phyloP scores from a whole-genome alignment of 2,888 invertebrate genomes.

The Argyresthia goedartella region DNA sequence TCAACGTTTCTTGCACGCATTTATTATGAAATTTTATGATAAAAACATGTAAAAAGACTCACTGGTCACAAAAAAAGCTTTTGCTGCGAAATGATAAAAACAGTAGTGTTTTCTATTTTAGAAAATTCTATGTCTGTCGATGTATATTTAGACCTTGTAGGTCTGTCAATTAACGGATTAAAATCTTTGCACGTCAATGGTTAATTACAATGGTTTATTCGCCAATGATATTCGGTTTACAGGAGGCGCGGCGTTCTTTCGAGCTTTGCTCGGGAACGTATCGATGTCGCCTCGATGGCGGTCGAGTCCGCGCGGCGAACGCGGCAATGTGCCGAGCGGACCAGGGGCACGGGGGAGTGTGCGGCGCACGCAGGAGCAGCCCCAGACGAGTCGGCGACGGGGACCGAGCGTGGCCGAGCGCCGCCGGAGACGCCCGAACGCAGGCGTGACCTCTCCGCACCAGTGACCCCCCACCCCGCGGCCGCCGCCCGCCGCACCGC shows the following conservation, averaged over 20 bases:
- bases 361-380: conserved; percentile 57
- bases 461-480: conserved; percentile 25
- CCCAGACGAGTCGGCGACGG: conserved; percentile 34
- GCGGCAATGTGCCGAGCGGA: conserved; percentile 54
- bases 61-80: conserved; percentile 47
- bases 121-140: no score
- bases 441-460: conserved; percentile 65
- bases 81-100: conserved; percentile 51
- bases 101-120: conserved; percentile 41
- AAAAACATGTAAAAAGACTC: conserved; percentile 24
- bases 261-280: conserved; percentile 49
- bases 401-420: conserved; percentile 38
- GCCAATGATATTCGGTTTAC: conserved; percentile 13
- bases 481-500: conserved; percentile 23
- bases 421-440: conserved; percentile 37
- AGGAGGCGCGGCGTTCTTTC: conserved; percentile 26
- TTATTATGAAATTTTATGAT: conserved; percentile 10
- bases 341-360: conserved; percentile 28
- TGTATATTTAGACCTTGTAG: no score
- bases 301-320: conserved; percentile 36
- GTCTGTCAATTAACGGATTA: no score
- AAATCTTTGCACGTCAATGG: not conserved
- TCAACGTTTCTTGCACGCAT: conserved; percentile 17
- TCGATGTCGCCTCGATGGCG: conserved; percentile 60
- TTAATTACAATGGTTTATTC: conserved; percentile 9